Conservation (phyloP, 2,797 vertebrate genomes). For the Astyanax mexicanus region DNA sequence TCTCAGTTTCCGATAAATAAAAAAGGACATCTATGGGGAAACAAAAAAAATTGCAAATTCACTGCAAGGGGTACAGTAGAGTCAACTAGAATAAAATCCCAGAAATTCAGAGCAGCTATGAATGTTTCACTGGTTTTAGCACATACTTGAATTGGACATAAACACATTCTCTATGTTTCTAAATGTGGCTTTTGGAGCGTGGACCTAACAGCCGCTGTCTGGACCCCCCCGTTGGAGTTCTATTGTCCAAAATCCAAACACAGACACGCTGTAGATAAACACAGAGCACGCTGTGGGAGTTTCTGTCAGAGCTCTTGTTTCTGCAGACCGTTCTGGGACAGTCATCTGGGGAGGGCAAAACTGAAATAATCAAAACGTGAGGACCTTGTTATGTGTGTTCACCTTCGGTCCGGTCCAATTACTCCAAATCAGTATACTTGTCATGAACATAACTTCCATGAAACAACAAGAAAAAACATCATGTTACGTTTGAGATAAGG, state of each 20-base stretch:
- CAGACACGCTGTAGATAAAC: constrained; percentile 78
- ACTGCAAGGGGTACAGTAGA: background rate
- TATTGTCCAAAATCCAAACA: constrained; percentile 81
- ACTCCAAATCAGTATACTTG: constrained; percentile 27
- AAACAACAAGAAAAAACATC: constrained; percentile 14
- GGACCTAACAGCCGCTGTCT: constrained; percentile 67
- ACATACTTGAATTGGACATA: constrained; percentile 20
- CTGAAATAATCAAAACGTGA: constrained; percentile 64
- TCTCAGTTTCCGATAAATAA: background rate
- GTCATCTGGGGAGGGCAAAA: constrained; percentile 38
- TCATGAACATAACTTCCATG: constrained; percentile 23
- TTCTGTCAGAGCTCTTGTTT: constrained; percentile 73
- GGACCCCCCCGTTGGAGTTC: constrained; percentile 69
- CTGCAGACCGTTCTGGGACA: constrained; percentile 53
- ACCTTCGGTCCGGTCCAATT: constrained; percentile 14
- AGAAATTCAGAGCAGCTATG: background rate
- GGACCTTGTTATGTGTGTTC: constrained; percentile 1
- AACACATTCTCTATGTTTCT: constrained; percentile 8
- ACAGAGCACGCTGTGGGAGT: constrained; percentile 72
- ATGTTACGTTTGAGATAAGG: constrained; percentile 22
- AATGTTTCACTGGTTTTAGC: constrained; percentile 24
- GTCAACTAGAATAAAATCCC: background rate
- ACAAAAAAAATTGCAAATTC: background rate
- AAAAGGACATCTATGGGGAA: background rate
- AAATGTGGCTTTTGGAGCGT: constrained; percentile 59